Evolutionary conservation across 2,888 invertebrate species (phyloP).

Genomic region (Caradrina clavipalpis): DNA sequence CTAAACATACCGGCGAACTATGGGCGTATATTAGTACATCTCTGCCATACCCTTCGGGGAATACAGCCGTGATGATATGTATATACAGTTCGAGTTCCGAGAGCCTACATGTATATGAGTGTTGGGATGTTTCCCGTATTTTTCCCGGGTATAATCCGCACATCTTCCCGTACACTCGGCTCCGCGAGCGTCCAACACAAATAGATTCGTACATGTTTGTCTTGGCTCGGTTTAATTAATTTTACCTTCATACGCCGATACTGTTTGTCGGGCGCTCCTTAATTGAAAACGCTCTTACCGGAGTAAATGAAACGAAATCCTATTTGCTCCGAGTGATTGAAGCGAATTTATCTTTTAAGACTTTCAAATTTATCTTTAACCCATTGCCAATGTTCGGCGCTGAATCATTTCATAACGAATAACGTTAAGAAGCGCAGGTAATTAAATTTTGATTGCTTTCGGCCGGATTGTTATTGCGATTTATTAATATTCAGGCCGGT

Average conservation of each 20-base stretch:
- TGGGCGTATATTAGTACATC: no score
- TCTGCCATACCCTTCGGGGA: no score
- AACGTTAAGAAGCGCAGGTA: constrained; percentile 78
- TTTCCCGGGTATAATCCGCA: constrained; percentile 67
- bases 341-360: constrained; percentile 89
- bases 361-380: constrained; percentile 88
- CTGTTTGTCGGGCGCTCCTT: constrained; percentile 89
- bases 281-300: constrained; percentile 90
- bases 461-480: constrained; percentile 82
- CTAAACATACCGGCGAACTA: no score
- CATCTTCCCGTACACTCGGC: constrained; percentile 67
- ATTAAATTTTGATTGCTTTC: constrained; percentile 88
- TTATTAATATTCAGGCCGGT: constrained; percentile 84
- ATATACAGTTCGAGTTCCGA: constrained; percentile 11
- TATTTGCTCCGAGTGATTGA: constrained; percentile 90
- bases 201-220: constrained; percentile 89
- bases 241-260: constrained; percentile 91
- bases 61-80: no score
- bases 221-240: constrained; percentile 90
- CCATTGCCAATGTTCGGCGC: constrained; percentile 72
- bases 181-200: constrained; percentile 84
- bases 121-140: constrained; percentile 63
- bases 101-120: constrained; percentile 16
- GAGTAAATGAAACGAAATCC: constrained; percentile 90
- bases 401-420: constrained; percentile 78